These are phyloP conservation scores for Drosophila tsacasi DNA, from an alignment of 1,140 invertebrate species.

Conservation along the genomic window DNA sequence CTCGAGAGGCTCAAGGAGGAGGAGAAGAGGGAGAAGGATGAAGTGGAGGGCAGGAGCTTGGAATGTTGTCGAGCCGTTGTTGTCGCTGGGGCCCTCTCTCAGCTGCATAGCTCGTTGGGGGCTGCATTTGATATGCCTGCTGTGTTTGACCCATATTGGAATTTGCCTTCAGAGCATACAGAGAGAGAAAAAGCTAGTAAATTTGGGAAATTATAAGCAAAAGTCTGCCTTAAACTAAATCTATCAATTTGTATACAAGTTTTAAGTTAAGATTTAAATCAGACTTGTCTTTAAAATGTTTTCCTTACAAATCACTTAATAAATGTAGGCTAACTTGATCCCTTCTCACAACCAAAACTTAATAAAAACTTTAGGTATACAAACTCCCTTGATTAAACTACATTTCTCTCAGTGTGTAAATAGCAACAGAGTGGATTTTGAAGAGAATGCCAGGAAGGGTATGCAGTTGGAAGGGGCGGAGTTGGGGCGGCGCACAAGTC, in stretches of 20 bases:
- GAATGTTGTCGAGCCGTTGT: slow-evolving; percentile 57
- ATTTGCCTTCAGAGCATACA: slow-evolving; percentile 62
- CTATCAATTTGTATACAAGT: neutral
- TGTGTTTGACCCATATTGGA: slow-evolving; percentile 84
- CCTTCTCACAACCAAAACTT: neutral
- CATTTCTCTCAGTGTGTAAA: neutral
- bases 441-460: neutral
- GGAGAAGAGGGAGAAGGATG: slow-evolving; percentile 8
- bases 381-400: neutral
- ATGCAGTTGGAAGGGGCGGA: slow-evolving; percentile 3
- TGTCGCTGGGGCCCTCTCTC: slow-evolving; percentile 21
- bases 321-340: too few species aligned
- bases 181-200: neutral
- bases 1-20: slow-evolving; percentile 22
- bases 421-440: slow-evolving; percentile 31
- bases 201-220: neutral
- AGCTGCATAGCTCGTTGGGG: slow-evolving; percentile 37
- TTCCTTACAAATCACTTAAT: too few species aligned
- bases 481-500: slow-evolving; percentile 49
- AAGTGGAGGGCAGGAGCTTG: slow-evolving; percentile 29
- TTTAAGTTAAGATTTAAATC: neutral
- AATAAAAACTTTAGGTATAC: neutral
- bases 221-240: neutral
- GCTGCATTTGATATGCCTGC: slow-evolving; percentile 79
- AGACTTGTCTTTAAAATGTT: neutral